A percentile compares a stretch with the other conserved stretches of the same genome.
Evolutionary conservation across 2,113 vertebrate species (phyloP).

Genomic region (Urocynchramus pylzowi): DNA sequence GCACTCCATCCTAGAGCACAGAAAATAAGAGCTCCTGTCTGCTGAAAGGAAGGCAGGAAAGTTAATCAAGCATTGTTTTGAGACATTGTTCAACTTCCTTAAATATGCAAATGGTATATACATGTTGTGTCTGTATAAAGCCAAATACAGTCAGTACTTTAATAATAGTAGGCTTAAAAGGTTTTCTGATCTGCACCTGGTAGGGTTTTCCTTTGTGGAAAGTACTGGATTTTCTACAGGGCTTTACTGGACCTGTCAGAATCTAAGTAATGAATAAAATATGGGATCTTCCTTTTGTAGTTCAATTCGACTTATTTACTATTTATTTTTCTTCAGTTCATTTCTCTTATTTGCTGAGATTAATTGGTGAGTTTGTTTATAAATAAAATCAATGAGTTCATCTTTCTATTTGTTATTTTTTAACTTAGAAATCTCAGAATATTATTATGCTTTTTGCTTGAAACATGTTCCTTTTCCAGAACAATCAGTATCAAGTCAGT

Average conservation of each 20-base stretch:
- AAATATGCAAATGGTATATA: not conserved
- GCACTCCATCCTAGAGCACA: not conserved
- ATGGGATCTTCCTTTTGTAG: not conserved
- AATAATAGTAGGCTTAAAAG: not conserved
- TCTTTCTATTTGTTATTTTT: not conserved
- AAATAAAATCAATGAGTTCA: not conserved
- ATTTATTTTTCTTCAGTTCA: not conserved
- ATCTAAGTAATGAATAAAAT: not conserved
- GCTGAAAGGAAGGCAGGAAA: conserved; percentile 17
- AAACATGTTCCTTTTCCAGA: not conserved
- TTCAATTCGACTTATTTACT: not conserved
- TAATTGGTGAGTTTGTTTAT: not conserved
- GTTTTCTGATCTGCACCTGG: not conserved
- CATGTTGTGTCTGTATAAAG: not conserved
- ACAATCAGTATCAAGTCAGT: not conserved
- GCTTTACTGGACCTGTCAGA: not conserved
- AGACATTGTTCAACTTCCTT: not conserved
- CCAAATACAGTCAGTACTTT: not conserved
- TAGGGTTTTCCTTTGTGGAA: not conserved
- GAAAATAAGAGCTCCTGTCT: not conserved
- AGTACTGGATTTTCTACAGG: not conserved
- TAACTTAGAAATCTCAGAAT: not conserved
- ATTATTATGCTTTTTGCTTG: not conserved
- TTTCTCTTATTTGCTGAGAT: not conserved
- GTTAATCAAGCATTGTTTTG: conserved; percentile 3